Conservation (phyloP, 2,797 vertebrate genomes). For the Enteromius viviparus region DNA sequence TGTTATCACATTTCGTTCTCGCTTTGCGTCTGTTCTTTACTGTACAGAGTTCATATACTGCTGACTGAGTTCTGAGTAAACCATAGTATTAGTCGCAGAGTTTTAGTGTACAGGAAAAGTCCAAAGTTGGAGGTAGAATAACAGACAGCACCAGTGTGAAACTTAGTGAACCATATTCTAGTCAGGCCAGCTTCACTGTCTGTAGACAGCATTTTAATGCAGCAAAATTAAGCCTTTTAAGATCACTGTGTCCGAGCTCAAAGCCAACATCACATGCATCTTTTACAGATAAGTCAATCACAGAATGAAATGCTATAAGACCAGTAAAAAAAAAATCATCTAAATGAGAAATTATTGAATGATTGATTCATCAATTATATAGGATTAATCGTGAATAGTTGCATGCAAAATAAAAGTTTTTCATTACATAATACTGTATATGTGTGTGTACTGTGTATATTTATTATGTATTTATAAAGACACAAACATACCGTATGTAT, state of each 20-base stretch:
- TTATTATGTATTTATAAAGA: too few relatives aligned
- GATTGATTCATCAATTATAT: not conserved
- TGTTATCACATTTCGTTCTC: conserved; percentile 21
- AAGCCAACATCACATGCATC: not conserved
- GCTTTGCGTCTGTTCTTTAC: conserved; percentile 63
- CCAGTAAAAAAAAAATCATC: not conserved
- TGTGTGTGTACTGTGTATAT: too few relatives aligned
- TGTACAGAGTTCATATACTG: conserved; percentile 57
- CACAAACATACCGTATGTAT: too few relatives aligned
- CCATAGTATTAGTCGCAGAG: conserved; percentile 45
- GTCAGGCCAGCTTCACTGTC: not conserved
- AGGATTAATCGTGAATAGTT: too few relatives aligned
- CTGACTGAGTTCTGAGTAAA: conserved; percentile 43
- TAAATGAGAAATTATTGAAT: not conserved
- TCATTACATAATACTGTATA: too few relatives aligned
- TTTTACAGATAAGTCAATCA: not conserved
- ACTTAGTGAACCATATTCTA: not conserved
- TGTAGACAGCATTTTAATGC: not conserved
- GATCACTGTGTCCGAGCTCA: not conserved
- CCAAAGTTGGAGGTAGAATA: conserved; percentile 26
- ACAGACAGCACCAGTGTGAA: conserved; percentile 3
- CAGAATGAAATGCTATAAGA: not conserved
- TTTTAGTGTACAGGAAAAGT: conserved; percentile 46
- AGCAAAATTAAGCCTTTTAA: not conserved
- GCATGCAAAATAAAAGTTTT: too few relatives aligned